These are phyloP conservation scores for Diaphora mendica DNA, from an alignment of 2,888 invertebrate species.

Conservation along the genomic window DNA sequence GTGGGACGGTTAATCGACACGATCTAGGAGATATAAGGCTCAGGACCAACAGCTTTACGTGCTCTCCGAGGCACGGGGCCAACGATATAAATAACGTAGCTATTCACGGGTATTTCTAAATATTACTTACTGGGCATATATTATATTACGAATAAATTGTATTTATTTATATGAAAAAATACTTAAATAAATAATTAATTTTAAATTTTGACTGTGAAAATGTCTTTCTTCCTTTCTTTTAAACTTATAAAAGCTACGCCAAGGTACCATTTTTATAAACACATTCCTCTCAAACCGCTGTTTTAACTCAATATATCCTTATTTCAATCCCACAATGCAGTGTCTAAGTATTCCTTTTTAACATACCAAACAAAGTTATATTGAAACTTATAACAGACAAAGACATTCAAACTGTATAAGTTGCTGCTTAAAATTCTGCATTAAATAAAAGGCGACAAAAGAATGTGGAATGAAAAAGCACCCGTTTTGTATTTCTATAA, in stretches of 20 bases:
- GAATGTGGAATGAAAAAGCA: conserved; percentile 52
- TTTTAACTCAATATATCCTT: conserved; percentile 12
- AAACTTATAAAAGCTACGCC: background rate
- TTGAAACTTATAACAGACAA: conserved; percentile 49
- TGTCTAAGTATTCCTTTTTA: conserved; percentile 16
- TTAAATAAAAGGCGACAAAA: conserved; percentile 51
- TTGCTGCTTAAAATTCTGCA: conserved; percentile 50
- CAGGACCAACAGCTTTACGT: no score
- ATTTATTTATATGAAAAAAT: no score
- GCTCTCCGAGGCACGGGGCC: no score
- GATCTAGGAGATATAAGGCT: no score
- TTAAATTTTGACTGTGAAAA: background rate
- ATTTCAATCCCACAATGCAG: conserved; percentile 9
- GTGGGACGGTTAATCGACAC: no score
- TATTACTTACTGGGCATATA: background rate
- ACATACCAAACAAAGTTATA: conserved; percentile 38
- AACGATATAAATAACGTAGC: no score
- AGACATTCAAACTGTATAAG: conserved; percentile 50
- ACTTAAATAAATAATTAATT: no score
- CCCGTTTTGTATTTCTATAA: conserved; percentile 53
- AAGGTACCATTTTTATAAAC: background rate
- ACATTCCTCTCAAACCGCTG: conserved; percentile 1
- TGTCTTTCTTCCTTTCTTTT: background rate
- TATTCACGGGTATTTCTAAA: no score
- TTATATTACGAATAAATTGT: no score